Evolutionary conservation across 1,140 invertebrate species (phyloP).

Genomic region (Sycophila sp.): DNA sequence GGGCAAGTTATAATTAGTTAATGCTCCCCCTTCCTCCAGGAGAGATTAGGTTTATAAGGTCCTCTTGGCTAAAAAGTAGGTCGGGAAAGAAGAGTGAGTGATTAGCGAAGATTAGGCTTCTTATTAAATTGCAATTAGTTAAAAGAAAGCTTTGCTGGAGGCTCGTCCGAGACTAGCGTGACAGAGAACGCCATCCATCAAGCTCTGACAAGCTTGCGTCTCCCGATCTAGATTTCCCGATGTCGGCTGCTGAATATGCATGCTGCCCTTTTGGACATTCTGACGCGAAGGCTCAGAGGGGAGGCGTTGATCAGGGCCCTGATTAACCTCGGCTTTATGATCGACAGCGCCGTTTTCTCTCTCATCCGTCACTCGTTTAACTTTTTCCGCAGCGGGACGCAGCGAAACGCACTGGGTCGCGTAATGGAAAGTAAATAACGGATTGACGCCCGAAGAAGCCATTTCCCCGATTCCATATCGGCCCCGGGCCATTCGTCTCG

Average conservation of each 20-base stretch:
- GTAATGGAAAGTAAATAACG: constrained; percentile 4
- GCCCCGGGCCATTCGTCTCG: neutral
- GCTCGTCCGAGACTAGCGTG: constrained; percentile 42
- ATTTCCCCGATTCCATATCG: neutral
- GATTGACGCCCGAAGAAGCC: too few species aligned
- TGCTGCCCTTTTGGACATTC: constrained; percentile 30
- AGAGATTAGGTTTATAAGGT: too few species aligned
- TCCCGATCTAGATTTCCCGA: too few species aligned
- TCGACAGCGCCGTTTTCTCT: constrained; percentile 16
- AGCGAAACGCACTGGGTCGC: neutral
- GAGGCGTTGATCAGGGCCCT: constrained; percentile 52
- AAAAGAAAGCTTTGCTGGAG: constrained; percentile 29
- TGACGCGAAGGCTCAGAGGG: constrained; percentile 41
- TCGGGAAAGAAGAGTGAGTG: constrained; percentile 26
- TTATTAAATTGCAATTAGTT: constrained; percentile 60
- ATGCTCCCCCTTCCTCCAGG: too few species aligned
- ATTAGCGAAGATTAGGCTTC: constrained; percentile 50
- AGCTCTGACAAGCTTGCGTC: constrained; percentile 59
- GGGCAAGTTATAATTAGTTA: too few species aligned
- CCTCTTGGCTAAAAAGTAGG: neutral
- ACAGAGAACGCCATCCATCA: constrained; percentile 56
- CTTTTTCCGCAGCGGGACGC: neutral
- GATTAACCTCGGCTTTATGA: constrained; percentile 43
- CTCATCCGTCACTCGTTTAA: constrained; percentile 28
- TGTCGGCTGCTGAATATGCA: constrained; percentile 61